Evolutionary conservation across 2,113 vertebrate species (phyloP).

Genomic region (Tichodroma muraria): DNA sequence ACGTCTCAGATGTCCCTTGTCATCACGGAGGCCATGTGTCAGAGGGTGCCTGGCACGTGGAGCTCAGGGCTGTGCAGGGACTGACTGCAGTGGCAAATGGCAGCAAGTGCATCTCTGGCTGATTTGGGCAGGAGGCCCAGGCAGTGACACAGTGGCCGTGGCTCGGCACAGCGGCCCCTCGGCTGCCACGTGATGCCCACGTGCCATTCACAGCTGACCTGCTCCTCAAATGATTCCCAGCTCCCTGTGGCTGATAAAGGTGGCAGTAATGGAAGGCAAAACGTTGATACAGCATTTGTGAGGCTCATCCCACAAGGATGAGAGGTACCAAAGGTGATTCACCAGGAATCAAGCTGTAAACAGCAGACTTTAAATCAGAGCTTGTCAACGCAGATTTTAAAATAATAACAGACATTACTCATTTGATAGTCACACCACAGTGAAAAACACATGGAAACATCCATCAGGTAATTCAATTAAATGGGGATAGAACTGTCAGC

Average conservation of each 20-base stretch:
- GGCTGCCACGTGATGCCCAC: neutral
- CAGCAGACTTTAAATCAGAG: neutral
- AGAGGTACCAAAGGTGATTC: neutral
- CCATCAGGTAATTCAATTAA: neutral
- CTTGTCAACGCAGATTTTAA: neutral
- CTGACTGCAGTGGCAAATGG: neutral
- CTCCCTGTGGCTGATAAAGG: neutral
- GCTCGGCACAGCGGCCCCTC: neutral
- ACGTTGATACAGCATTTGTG: fast-evolving
- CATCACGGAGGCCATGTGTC: neutral
- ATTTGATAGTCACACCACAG: neutral
- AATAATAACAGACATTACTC: neutral
- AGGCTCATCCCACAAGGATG: neutral
- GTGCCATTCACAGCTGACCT: neutral
- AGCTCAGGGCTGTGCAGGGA: neutral
- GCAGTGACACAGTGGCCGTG: neutral
- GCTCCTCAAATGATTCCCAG: neutral
- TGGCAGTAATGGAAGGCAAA: fast-evolving
- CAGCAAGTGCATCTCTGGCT: neutral
- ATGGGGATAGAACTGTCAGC: neutral
- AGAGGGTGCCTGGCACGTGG: neutral
- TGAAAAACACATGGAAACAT: neutral
- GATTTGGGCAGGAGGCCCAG: neutral
- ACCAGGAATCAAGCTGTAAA: neutral
- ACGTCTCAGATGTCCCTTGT: neutral